Evolutionary conservation across 2,113 vertebrate genomes (phyloP).

Genomic region (Rutilus rutilus): DNA sequence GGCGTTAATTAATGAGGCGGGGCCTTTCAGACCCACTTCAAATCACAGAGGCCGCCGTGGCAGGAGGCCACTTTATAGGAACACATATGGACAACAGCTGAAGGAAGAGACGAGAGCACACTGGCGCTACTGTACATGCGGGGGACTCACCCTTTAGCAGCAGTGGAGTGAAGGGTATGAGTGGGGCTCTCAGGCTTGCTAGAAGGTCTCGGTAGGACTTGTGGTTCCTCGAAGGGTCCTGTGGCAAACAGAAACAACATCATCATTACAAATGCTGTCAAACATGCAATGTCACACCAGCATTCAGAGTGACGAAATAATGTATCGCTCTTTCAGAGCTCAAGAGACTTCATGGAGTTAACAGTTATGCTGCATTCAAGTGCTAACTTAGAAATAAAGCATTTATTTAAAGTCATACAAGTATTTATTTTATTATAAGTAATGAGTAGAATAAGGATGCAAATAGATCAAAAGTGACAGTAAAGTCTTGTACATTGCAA

Average conservation of each 20-base stretch:
- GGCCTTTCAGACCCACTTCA: conserved; percentile 35
- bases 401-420: not conserved
- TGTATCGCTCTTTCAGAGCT: not conserved
- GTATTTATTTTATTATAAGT: not conserved
- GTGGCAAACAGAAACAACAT: conserved; percentile 26
- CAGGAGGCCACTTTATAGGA: conserved; percentile 33
- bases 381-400: not conserved
- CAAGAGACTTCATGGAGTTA: not conserved
- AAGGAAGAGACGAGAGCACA: not conserved
- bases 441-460: too few relatives aligned
- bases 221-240: conserved; percentile 97
- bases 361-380: not conserved
- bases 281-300: not conserved
- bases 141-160: conserved; percentile 84
- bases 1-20: conserved; percentile 55
- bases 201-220: conserved; percentile 94
- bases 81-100: conserved; percentile 61
- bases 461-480: too few relatives aligned
- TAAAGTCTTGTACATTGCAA: too few relatives aligned
- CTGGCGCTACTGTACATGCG: not conserved
- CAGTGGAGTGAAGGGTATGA: conserved; percentile 94
- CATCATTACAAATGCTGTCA: conserved; percentile 5
- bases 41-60: conserved; percentile 32
- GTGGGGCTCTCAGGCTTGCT: conserved; percentile 88
- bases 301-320: not conserved